Evolutionary conservation across 2,888 invertebrate genomes (phyloP).

Genomic region (Blera fallax): DNA sequence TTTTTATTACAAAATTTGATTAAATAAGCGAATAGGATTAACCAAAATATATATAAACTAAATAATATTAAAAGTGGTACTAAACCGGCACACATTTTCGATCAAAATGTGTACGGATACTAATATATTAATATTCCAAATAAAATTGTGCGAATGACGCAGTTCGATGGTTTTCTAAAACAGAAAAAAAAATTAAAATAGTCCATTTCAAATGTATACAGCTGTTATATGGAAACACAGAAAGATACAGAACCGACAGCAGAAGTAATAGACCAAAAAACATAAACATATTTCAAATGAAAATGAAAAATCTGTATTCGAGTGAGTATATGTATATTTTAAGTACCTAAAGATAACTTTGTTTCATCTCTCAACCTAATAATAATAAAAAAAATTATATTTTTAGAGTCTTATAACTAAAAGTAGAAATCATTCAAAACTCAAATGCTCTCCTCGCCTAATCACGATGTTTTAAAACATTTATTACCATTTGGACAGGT

Average conservation of each 20-base stretch:
- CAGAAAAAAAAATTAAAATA: constrained; percentile 1
- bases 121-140: neutral
- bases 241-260: constrained; percentile 12
- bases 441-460: neutral
- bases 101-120: neutral
- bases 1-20: neutral
- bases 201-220: constrained; percentile 22
- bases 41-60: neutral
- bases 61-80: neutral
- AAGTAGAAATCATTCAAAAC: constrained; percentile 30
- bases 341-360: constrained; percentile 17
- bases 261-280: neutral
- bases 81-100: neutral
- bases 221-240: neutral
- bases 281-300: constrained; percentile 30
- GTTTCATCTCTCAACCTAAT: constrained; percentile 12
- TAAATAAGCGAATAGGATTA: neutral
- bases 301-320: constrained; percentile 5
- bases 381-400: constrained; percentile 35
- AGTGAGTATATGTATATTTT: neutral
- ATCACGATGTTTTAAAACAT: constrained; percentile 17
- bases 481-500: constrained; percentile 27
- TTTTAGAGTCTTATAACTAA: constrained; percentile 20
- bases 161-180: constrained; percentile 16
- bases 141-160: constrained; percentile 45